Base-by-base conservation (phyloP, 2,797 vertebrate species). In the Oophaga sylvatica region DNA sequence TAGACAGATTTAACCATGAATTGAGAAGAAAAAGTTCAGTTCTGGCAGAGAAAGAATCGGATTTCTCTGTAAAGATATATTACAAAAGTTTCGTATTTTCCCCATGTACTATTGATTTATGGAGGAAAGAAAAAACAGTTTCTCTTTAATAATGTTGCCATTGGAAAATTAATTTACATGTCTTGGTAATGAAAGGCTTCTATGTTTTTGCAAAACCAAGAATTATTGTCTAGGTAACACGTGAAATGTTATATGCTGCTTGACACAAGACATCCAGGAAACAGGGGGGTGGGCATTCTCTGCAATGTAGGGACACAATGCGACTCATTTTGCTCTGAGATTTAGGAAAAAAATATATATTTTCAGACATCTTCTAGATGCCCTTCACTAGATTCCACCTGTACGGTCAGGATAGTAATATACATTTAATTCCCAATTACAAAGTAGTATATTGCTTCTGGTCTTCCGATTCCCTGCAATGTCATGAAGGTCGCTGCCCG, bases 161-260 rank as follows among this genome's bases (percentile, higher is more conserved):
- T 53, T 11, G 11, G 7, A 53, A 53, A 11, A 53, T 53, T 53
- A 53, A 53, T 53, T 53, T 53, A 4, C 48, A 53, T 85, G 13
- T 16, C 15, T 11, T 29, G 0, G 11, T 67, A 87, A 77, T 77
- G 45, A 83, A 83, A 83, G 60, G 19, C 10, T 48, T 45, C 13
- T 60, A 67, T 77, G 29, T 83, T 77, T 67, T 77, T 56, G 11
- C 45, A 78, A 57, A 85, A 71, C 65, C 62, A 78, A 75, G 68
- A 35, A 60, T 87, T 65, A 76, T 41, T 78, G 48, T 68, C 80
- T 81, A n/a, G 20, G 45, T n/a, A 75, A 81, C 67, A 82, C 56
- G 48, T 81, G 56, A 75, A 81, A 81, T 35, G 10, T 22, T 65
- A 83, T n/a, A 45, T 16, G 9, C 11, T 20, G 45, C 35, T 31